Evolutionary conservation across 2,888 invertebrate species (phyloP), one percentile per base, ranked within the genome.

Genomic region (Limnephilus rhombicus): DNA sequence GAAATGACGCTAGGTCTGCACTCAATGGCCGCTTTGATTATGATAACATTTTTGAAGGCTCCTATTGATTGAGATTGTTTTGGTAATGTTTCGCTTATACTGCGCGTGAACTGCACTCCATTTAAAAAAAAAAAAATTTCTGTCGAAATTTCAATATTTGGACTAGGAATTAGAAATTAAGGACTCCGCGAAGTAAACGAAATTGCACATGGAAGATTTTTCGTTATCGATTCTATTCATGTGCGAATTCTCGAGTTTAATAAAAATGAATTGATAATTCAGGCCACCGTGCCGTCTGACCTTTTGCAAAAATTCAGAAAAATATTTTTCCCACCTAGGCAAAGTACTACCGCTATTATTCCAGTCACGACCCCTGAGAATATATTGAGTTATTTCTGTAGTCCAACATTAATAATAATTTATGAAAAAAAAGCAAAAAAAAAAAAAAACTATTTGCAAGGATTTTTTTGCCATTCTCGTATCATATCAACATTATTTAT

Each of bases 241-340:
- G 24, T n/a, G 24, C 83, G 37, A 11, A 83, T 83, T 83, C 37
- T 83, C 18, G 83, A 37, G 15, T 37, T 37, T 24, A 37, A 37
- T 37, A 83, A 24, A 83, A 37, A 83, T 37, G 24, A 83, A 18
- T 83, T 83, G 24, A 83, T 37, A 37, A 83, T 83, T 83, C 83
- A 83, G 83, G 34, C 11, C 83, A n/a, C 83, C 68, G 24, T 68
- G 5, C 68, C n/a, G 83, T 24, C 83, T 41, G 83, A 83, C 83
- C 68, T 83, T 83, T 37, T 24, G 34, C 83, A 11, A 34, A 41
- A 24, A 37, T 83, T 83, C 83, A 37, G 18, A n/a, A 18, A 83
- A 83, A 83, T 83, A 83, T 83, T 83, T 83, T 13, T 83, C 11
- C 37, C 31, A 53, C 53, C 29, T 18, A 31, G 82, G 34, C 34